A percentile compares a stretch with the other conserved stretches of the same genome.
Conservation (phyloP, 2,888 invertebrate genomes). For the Hydrotaea cyrtoneurina region DNA sequence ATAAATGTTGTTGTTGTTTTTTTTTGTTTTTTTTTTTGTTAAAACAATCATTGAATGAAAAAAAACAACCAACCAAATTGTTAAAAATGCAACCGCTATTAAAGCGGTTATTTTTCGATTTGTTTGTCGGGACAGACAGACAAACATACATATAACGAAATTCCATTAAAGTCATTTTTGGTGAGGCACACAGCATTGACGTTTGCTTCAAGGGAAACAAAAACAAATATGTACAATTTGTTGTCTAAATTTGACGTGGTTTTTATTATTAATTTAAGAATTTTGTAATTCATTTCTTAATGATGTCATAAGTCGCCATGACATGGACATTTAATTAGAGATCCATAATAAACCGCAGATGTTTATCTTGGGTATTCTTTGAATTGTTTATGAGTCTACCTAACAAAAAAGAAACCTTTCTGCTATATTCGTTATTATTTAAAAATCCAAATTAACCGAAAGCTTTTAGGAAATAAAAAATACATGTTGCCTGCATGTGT, state of each 20-base stretch:
- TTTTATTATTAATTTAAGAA: conserved; percentile 42
- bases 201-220: neutral
- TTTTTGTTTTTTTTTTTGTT: too few relatives aligned
- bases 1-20: too few relatives aligned
- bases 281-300: conserved; percentile 22
- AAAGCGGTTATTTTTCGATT: conserved; percentile 17
- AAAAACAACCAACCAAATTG: conserved; percentile 29
- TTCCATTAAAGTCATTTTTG: conserved; percentile 21
- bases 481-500: conserved; percentile 5
- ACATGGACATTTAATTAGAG: neutral
- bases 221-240: too few relatives aligned
- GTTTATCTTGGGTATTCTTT: conserved; percentile 38
- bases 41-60: conserved; percentile 39
- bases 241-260: neutral
- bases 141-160: conserved; percentile 26
- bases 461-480: too few relatives aligned
- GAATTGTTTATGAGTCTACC: conserved; percentile 23
- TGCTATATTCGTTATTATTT: conserved; percentile 9
- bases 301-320: conserved; percentile 49
- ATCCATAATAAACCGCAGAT: neutral
- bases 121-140: neutral
- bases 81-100: conserved; percentile 13
- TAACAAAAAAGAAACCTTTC: conserved; percentile 3
- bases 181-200: conserved; percentile 10
- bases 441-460: neutral